These are phyloP conservation scores for Balearica regulorum DNA, from an alignment of 2,797 vertebrate species.

Conservation along the genomic window DNA sequence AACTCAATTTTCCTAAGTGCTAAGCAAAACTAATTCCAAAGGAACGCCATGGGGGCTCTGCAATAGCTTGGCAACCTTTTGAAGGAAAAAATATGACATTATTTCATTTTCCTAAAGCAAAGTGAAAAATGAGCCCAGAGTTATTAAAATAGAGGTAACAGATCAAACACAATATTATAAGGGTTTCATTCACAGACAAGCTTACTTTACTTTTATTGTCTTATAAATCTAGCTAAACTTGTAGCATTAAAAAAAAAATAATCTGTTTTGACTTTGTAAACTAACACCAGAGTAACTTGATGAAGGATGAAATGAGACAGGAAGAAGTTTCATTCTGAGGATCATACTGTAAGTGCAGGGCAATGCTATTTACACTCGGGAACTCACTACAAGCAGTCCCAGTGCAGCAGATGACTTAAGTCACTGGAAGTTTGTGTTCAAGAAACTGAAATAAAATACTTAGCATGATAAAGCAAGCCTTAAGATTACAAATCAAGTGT, in stretches of 20 bases:
- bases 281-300: background rate
- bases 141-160: background rate
- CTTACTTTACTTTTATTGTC: background rate
- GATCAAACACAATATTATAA: background rate
- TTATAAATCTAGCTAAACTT: background rate
- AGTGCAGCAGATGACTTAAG: background rate
- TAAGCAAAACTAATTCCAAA: constrained; percentile 20
- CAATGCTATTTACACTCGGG: background rate
- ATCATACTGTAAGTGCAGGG: background rate
- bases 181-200: background rate
- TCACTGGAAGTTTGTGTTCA: background rate
- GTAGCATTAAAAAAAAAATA: background rate
- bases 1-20: background rate
- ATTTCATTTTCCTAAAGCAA: constrained; percentile 18
- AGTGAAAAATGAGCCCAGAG: background rate
- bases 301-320: background rate
- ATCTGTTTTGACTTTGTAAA: background rate
- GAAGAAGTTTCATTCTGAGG: background rate
- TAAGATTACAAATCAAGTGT: background rate
- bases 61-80: background rate
- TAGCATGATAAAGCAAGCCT: background rate
- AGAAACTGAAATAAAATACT: background rate
- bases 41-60: background rate
- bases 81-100: background rate
- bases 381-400: background rate